Base-by-base conservation (phyloP, 2,113 vertebrate genomes). In the Sander lucioperca region DNA sequence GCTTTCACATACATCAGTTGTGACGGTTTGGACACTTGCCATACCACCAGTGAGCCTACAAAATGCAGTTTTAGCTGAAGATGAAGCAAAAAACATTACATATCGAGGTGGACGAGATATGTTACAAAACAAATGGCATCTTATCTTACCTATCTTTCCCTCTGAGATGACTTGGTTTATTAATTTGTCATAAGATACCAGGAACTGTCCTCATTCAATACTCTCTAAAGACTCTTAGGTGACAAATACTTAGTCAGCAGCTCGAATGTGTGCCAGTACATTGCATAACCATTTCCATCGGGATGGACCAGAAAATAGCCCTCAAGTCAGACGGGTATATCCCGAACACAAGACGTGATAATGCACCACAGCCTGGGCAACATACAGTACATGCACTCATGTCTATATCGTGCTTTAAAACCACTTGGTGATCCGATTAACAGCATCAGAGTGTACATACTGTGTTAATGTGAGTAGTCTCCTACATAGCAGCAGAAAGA, bases 251-350 rank as follows among this genome's bases (percentile, higher is more conserved):
- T 64, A 88, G 80, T 80, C 75, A 74, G 87, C 56, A 21, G 69
- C 65, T 82, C 21, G 9, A 30, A 23, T 12, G 66, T 62, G 74
- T 36, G 84, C 77, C 36, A 33, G 48, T 6, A 25, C 80, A 50
- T 70, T 88, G 85, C 77, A 82, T 90, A 85, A 86, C 73, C 6
- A 6, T 65, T 75, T 74, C 81, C 69, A 71, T 14, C 9, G 66
- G 84, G 78, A 67, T 73, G 62, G 33, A 61, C 48, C 82, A 85
- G 90, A 89, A 87, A 85, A 76, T 13, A 69, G 74, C 85, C 73
- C 43, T 12, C 2, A 18, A 1, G 30, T 11, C 27, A 70, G 75
- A 59, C 21, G 51, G 87, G 86, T 74, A 82, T 77, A 56, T 68
- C 88, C 88, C 88, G 7, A 71, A 8, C 50, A 74, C 63, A 11